phyloP scores from a whole-genome alignment of 2,113 vertebrate genomes.

The Gadus macrocephalus region DNA sequence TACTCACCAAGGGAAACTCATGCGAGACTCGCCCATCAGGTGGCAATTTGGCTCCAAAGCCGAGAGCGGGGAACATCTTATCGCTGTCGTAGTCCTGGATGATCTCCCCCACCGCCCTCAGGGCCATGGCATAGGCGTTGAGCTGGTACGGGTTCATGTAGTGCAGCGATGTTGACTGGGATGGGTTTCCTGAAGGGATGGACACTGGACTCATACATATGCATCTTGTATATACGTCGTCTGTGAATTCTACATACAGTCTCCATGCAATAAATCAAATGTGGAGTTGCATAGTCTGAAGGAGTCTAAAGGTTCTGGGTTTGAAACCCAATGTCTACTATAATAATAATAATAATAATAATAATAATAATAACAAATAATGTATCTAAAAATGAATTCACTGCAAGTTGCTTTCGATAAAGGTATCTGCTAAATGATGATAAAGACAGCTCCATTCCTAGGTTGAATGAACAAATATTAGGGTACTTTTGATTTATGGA shows the following conservation, averaged over 20 bases:
- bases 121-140: slow-evolving; percentile 89
- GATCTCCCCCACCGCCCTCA: slow-evolving; percentile 89
- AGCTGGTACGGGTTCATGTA: slow-evolving; percentile 97
- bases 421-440: background rate
- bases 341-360: too few relatives aligned
- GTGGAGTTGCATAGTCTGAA: too few relatives aligned
- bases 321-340: too few relatives aligned
- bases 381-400: too few relatives aligned
- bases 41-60: slow-evolving; percentile 90
- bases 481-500: too few relatives aligned
- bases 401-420: background rate
- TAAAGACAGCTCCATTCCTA: too few relatives aligned
- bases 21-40: slow-evolving; percentile 88
- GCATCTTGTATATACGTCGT: too few relatives aligned
- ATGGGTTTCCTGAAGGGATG: slow-evolving; percentile 77
- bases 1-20: slow-evolving; percentile 85
- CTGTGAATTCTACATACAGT: too few relatives aligned
- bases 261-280: too few relatives aligned
- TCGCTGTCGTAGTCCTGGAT: slow-evolving; percentile 95
- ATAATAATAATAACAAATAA: too few relatives aligned
- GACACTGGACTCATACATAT: background rate
- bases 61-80: slow-evolving; percentile 91
- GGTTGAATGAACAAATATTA: too few relatives aligned
- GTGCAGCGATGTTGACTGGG: slow-evolving; percentile 90
- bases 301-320: too few relatives aligned